Conservation (phyloP, 1,140 invertebrate species). For the Drosophila subpulchrella region DNA sequence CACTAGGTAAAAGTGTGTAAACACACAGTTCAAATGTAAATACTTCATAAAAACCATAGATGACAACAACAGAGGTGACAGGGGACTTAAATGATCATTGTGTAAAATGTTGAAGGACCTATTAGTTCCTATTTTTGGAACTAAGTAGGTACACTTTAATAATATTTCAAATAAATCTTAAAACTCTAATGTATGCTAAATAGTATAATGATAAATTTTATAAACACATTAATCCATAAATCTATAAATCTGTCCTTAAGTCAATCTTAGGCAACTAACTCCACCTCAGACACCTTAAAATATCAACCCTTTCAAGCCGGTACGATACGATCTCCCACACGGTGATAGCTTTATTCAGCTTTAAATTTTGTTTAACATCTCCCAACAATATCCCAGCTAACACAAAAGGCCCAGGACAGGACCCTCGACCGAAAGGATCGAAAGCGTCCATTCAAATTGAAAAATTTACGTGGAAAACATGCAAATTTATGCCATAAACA, state of each 20-base stretch:
- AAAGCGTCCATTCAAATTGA: conserved; percentile 77
- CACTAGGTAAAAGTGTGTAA: conserved; percentile 49
- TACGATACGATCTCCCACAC: conserved; percentile 32
- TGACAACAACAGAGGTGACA: conserved; percentile 29
- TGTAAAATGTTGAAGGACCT: background rate
- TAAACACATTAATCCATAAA: background rate
- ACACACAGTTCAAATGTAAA: conserved; percentile 52
- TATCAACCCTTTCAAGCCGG: conserved; percentile 22
- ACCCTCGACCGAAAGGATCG: conserved; percentile 37
- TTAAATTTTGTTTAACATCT: conserved; percentile 54
- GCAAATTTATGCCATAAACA: conserved; percentile 83
- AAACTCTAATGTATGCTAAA: background rate
- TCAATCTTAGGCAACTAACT: background rate
- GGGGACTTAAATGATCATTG: conserved; percentile 7
- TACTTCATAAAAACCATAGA: conserved; percentile 36
- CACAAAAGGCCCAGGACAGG: conserved; percentile 38
- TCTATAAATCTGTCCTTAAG: background rate
- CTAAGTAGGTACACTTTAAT: background rate
- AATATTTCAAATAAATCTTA: background rate
- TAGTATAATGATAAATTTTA: background rate
- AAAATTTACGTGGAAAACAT: conserved; percentile 82
- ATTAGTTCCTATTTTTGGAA: background rate
- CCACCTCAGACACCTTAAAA: conserved; percentile 7
- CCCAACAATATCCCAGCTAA: conserved; percentile 49
- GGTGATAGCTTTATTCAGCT: conserved; percentile 49